phyloP scores from a whole-genome alignment of 2,888 invertebrate genomes.

The Trimorus sp. region DNA sequence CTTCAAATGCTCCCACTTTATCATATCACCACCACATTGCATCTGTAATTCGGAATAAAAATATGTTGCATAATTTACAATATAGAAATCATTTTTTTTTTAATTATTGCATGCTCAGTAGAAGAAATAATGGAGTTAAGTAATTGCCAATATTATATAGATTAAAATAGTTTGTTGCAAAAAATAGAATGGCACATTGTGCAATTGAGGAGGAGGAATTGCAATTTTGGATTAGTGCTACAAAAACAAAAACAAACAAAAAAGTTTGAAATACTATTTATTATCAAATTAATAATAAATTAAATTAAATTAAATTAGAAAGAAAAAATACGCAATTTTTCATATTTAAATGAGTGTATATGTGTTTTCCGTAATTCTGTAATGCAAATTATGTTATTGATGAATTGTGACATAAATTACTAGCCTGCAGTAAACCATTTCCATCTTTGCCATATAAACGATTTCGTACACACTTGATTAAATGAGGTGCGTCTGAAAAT shows the following conservation, averaged over 20 bases:
- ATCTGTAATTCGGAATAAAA: not conserved
- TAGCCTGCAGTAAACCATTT: constrained; percentile 16
- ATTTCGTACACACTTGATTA: constrained; percentile 30
- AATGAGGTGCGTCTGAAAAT: constrained; percentile 22
- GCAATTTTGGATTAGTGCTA: no score
- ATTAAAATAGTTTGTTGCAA: no score
- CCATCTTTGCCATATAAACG: constrained; percentile 23
- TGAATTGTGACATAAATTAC: not conserved
- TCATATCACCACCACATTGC: not conserved
- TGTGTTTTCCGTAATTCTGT: not conserved
- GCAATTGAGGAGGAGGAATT: no score
- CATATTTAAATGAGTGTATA: no score
- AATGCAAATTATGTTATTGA: not conserved
- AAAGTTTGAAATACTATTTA: no score
- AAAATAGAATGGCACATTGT: no score
- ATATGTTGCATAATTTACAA: not conserved
- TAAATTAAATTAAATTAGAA: not conserved
- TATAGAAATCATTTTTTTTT: not conserved
- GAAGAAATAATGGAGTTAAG: no score
- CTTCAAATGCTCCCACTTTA: constrained; percentile 16
- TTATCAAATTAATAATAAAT: not conserved
- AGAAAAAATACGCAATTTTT: no score
- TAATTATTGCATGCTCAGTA: no score
- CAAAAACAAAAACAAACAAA: no score
- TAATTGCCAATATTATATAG: no score